Conservation (phyloP, 2,797 vertebrate genomes). For the Hybognathus amarus region DNA sequence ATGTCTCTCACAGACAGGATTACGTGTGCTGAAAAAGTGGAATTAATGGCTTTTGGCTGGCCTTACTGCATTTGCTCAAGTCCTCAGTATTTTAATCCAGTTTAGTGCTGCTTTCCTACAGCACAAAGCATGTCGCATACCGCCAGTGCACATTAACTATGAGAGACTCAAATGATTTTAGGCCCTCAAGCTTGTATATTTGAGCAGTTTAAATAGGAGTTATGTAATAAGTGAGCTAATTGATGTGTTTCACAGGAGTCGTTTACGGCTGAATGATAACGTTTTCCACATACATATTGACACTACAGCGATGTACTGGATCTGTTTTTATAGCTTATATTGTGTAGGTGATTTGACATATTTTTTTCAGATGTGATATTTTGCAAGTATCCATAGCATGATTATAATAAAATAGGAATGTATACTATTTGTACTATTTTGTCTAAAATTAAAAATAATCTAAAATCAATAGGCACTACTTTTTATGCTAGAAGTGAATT, state of each 20-base stretch:
- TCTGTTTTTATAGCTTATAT: not conserved
- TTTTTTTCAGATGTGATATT: not conserved
- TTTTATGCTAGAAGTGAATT: not conserved
- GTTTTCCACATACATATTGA: not conserved
- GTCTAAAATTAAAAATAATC: not conserved
- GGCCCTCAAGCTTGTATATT: slow-evolving; percentile 29
- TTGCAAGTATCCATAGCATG: not conserved
- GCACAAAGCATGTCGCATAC: slow-evolving; percentile 64
- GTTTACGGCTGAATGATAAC: not conserved
- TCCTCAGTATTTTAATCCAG: slow-evolving; percentile 61
- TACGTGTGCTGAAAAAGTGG: slow-evolving; percentile 61
- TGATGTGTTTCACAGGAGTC: not conserved
- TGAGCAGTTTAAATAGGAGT: slow-evolving; percentile 15
- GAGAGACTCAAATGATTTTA: slow-evolving; percentile 32
- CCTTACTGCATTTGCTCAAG: slow-evolving; percentile 60
- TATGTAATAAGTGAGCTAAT: slow-evolving; percentile 38
- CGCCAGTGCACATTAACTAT: slow-evolving; percentile 57
- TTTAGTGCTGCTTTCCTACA: slow-evolving; percentile 62
- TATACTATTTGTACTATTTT: not conserved
- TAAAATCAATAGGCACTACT: not conserved
- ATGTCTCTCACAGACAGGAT: slow-evolving; percentile 65
- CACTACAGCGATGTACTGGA: not conserved
- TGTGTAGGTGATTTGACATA: not conserved
- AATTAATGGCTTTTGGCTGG: slow-evolving; percentile 64
- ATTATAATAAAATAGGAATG: not conserved